Evolutionary conservation across 2,888 invertebrate genomes (phyloP).

Genomic region (Tupiocoris notatus): DNA sequence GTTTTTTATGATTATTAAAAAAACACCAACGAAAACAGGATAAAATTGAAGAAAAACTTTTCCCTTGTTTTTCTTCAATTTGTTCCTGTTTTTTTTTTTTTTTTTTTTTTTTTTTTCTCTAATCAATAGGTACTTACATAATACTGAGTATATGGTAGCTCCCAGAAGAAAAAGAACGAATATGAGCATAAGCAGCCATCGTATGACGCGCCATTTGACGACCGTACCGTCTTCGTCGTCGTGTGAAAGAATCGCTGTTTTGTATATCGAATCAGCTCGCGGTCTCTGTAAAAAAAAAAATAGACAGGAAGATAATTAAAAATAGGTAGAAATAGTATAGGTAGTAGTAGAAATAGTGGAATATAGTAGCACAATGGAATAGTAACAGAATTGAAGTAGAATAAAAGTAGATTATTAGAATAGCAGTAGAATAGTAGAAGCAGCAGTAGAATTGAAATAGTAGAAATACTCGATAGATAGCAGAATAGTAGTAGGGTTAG

Average conservation of each 20-base stretch:
- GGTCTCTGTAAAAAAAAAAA: slow-evolving; percentile 45
- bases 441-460: too few species aligned
- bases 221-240: slow-evolving; percentile 41
- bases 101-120: too few species aligned
- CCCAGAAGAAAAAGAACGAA: slow-evolving; percentile 57
- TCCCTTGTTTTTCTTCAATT: not conserved
- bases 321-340: too few species aligned
- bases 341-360: too few species aligned
- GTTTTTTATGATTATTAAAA: too few species aligned
- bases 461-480: too few species aligned
- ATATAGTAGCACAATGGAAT: too few species aligned
- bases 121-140: slow-evolving; percentile 47
- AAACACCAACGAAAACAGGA: slow-evolving; percentile 7
- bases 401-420: too few species aligned
- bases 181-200: slow-evolving; percentile 58
- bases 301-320: too few species aligned
- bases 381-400: too few species aligned
- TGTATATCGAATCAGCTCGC: slow-evolving; percentile 46
- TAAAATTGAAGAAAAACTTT: not conserved
- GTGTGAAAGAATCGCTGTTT: slow-evolving; percentile 17
- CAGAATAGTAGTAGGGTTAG: too few species aligned
- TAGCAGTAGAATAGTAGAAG: too few species aligned
- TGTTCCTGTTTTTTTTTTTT: not conserved
- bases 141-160: slow-evolving; percentile 57
- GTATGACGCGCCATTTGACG: slow-evolving; percentile 55